Evolutionary conservation across 1,140 invertebrate genomes (phyloP).

Genomic region (Drosophila kepulauana): DNA sequence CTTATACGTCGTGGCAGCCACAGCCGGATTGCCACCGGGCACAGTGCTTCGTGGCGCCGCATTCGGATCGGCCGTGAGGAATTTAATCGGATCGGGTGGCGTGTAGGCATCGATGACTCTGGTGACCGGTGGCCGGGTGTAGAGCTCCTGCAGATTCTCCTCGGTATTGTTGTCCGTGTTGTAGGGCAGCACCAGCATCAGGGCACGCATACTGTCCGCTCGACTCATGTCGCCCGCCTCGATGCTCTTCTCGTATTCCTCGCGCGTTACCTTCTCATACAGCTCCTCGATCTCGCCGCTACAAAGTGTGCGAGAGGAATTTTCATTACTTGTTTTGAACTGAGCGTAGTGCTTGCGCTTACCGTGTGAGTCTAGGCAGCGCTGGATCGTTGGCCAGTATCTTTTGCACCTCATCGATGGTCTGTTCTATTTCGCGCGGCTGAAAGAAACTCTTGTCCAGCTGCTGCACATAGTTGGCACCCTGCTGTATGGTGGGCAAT

Average conservation of each 20-base stretch:
- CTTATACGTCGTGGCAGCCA: conserved; percentile 81
- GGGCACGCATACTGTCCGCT: conserved; percentile 86
- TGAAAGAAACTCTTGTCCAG: conserved; percentile 77
- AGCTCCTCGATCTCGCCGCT: conserved; percentile 87
- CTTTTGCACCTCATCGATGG: conserved; percentile 87
- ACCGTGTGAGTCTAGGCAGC: conserved; percentile 86
- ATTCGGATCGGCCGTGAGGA: conserved; percentile 71
- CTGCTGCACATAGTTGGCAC: conserved; percentile 60
- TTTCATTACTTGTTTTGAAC: background rate
- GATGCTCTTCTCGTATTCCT: conserved; percentile 84
- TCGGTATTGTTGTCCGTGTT: conserved; percentile 85
- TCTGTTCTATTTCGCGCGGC: conserved; percentile 83
- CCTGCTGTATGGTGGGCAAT: conserved; percentile 64
- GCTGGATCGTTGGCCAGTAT: conserved; percentile 86
- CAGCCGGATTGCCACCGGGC: conserved; percentile 60
- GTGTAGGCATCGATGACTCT: conserved; percentile 78
- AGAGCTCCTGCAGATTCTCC: conserved; percentile 83
- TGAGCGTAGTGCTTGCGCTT: conserved; percentile 19
- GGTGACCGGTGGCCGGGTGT: conserved; percentile 78
- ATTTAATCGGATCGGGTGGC: conserved; percentile 74
- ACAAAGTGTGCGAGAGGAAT: background rate
- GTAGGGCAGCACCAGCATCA: conserved; percentile 87
- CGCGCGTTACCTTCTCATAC: conserved; percentile 86
- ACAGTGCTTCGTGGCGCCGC: conserved; percentile 53
- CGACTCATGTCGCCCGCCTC: conserved; percentile 83